phyloP scores from a whole-genome alignment of 2,113 vertebrate species.

The Zootoca vivipara region DNA sequence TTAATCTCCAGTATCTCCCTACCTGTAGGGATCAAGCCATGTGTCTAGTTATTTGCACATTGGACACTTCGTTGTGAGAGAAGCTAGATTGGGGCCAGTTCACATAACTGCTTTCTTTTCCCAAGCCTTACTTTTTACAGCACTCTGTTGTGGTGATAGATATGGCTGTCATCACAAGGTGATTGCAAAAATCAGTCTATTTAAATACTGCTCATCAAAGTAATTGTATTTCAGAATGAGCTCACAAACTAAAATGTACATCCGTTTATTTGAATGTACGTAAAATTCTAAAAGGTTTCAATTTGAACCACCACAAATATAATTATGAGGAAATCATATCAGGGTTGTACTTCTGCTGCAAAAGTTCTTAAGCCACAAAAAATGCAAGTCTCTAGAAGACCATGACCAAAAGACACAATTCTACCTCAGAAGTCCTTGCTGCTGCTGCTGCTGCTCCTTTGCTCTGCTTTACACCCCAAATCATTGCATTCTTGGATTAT shows the following conservation, averaged over 20 bases:
- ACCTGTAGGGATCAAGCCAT: background rate
- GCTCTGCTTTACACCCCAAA: background rate
- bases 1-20: background rate
- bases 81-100: background rate
- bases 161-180: background rate
- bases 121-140: background rate
- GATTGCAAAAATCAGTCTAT: background rate
- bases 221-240: background rate
- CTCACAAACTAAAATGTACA: background rate
- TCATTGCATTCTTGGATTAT: background rate
- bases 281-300: background rate
- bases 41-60: background rate
- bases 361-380: background rate
- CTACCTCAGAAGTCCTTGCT: background rate
- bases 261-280: background rate
- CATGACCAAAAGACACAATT: background rate
- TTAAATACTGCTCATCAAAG: background rate
- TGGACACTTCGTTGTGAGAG: background rate
- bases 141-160: background rate
- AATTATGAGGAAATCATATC: background rate
- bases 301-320: slow-evolving; percentile 10
- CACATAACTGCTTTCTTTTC: background rate
- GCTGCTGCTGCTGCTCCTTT: background rate
- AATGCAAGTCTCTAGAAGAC: background rate
- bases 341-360: background rate